Conservation (phyloP, 2,797 vertebrate species). For the Chiroxiphia lanceolata region DNA sequence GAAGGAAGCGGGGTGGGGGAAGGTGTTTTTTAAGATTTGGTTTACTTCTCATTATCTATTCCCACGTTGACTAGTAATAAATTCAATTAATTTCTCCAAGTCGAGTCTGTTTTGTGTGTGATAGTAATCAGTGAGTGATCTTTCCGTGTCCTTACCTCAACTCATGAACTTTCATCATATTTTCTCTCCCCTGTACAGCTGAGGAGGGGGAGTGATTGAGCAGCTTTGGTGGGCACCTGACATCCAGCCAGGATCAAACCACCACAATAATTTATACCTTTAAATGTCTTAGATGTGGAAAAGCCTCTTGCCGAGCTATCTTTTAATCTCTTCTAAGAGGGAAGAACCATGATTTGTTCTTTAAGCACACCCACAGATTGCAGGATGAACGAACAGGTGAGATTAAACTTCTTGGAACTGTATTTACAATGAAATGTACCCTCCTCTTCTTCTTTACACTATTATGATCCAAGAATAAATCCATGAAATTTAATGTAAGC, state of each 20-base stretch:
- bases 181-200: neutral
- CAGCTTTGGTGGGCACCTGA: neutral
- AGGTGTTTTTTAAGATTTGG: neutral
- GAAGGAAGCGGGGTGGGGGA: neutral
- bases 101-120: neutral
- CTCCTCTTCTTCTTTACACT: neutral
- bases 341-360: neutral
- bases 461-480: neutral
- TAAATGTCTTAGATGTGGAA: neutral
- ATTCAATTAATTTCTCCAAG: neutral
- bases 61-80: neutral
- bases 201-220: neutral
- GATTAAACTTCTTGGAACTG: neutral
- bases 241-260: neutral
- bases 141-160: neutral
- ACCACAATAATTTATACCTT: neutral
- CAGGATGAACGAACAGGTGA: neutral
- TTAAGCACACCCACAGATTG: neutral
- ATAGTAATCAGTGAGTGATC: neutral
- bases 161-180: neutral
- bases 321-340: neutral
- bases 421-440: neutral
- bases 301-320: neutral
- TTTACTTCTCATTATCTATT: neutral
- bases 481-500: neutral